Percentiles rank a stretch among this genome's conserved stretches.
Evolutionary conservation across 1,140 invertebrate species (phyloP).

Genomic region (Drosophila pseudoobscura): DNA sequence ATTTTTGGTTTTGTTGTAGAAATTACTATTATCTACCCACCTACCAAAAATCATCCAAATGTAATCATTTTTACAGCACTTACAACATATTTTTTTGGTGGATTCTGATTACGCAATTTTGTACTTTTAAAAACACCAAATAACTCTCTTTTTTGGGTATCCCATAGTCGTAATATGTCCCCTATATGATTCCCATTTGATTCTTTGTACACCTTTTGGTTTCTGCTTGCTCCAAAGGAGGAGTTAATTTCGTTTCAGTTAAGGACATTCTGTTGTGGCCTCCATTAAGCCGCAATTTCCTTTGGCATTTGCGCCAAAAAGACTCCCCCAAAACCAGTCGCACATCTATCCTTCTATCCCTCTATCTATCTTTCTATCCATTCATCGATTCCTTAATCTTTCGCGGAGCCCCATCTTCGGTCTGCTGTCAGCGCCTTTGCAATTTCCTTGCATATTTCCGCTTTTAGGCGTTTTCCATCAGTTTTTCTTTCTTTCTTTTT

Average conservation of each 20-base stretch:
- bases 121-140: background rate
- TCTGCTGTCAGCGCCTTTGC: constrained; percentile 66
- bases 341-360: constrained; percentile 10
- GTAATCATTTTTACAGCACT: too few relatives aligned
- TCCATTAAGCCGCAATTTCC: constrained; percentile 64
- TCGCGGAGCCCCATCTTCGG: constrained; percentile 17
- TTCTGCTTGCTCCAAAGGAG: background rate
- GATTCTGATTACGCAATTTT: too few relatives aligned
- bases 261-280: constrained; percentile 39
- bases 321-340: constrained; percentile 6
- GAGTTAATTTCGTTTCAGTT: constrained; percentile 15
- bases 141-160: too few relatives aligned
- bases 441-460: constrained; percentile 80
- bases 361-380: background rate
- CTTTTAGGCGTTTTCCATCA: constrained; percentile 69
- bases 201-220: background rate
- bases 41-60: too few relatives aligned
- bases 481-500: constrained; percentile 54
- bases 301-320: constrained; percentile 36
- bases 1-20: too few relatives aligned
- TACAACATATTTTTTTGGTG: too few relatives aligned
- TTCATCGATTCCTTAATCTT: constrained; percentile 12
- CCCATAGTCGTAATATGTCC: too few relatives aligned
- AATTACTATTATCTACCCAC: too few relatives aligned
- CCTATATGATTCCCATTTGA: too few relatives aligned